Evolutionary conservation across 2,888 invertebrate species (phyloP).

Genomic region (Deroplatys truncata): DNA sequence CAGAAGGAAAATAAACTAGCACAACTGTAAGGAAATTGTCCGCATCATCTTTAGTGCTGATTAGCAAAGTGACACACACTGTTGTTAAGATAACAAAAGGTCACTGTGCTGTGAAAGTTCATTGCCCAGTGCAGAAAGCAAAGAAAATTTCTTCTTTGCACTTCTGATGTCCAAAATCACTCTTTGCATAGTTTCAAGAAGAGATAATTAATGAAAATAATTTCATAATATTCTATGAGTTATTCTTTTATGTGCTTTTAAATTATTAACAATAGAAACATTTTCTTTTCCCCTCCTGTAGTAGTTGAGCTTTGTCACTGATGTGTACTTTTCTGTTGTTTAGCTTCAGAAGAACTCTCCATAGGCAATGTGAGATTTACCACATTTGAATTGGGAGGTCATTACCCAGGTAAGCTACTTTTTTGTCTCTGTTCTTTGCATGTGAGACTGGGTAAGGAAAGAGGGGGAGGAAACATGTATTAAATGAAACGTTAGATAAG

Average conservation of each 20-base stretch:
- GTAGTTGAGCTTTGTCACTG: not conserved
- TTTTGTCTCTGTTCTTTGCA: not conserved
- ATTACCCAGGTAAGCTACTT: conserved; percentile 72
- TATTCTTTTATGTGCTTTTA: too few species aligned
- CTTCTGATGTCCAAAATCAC: too few species aligned
- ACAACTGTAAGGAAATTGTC: not conserved
- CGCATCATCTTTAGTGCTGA: too few species aligned
- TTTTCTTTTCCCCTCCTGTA: not conserved
- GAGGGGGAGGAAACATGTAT: too few species aligned
- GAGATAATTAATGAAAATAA: too few species aligned
- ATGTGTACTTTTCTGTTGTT: conserved; percentile 34
- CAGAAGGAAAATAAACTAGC: not conserved
- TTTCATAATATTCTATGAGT: too few species aligned
- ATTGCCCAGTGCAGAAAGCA: not conserved
- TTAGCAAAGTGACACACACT: not conserved
- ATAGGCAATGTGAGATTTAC: conserved; percentile 99
- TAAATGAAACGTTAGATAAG: too few species aligned
- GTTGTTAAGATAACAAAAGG: not conserved
- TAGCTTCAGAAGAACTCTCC: conserved; percentile 98
- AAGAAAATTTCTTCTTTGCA: too few species aligned
- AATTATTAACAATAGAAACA: not conserved
- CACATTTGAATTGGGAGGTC: conserved; percentile 99
- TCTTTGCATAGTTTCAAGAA: too few species aligned
- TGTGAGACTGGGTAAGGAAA: not conserved
- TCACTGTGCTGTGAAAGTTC: not conserved